Evolutionary conservation across 2,113 vertebrate genomes (phyloP).

Genomic region (Paratilapia polleni): DNA sequence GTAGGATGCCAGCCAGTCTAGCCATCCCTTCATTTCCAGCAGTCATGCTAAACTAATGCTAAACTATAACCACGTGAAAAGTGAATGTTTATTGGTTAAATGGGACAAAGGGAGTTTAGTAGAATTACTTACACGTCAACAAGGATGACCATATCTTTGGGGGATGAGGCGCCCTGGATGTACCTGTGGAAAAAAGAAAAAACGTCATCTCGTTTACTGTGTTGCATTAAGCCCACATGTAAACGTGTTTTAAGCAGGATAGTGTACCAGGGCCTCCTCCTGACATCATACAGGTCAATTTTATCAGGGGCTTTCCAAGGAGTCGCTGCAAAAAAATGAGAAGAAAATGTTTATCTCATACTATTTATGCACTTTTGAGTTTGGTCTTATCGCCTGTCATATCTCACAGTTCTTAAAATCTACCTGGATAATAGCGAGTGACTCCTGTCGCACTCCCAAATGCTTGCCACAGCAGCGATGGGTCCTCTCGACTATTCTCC

Average conservation of each 20-base stretch:
- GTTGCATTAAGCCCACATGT: background rate
- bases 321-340: conserved; percentile 80
- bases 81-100: background rate
- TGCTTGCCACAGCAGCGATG: conserved; percentile 95
- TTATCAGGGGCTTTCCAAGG: conserved; percentile 96
- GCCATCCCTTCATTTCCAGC: background rate
- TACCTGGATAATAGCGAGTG: conserved; percentile 97
- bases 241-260: background rate
- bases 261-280: conserved; percentile 92
- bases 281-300: conserved; percentile 97
- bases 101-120: background rate
- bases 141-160: conserved; percentile 99
- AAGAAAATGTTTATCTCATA: background rate
- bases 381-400: background rate
- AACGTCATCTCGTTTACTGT: background rate
- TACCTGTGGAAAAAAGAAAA: conserved; percentile 84
- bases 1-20: background rate
- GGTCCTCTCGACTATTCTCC: conserved; percentile 92
- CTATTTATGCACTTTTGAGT: background rate
- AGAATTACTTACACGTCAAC: conserved; percentile 93
- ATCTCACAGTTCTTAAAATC: background rate
- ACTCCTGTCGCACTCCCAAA: conserved; percentile 97
- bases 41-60: background rate
- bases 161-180: conserved; percentile 96
- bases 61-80: background rate